Conservation (phyloP, 2,113 vertebrate species). For the Ptilorrhoa leucosticta region DNA sequence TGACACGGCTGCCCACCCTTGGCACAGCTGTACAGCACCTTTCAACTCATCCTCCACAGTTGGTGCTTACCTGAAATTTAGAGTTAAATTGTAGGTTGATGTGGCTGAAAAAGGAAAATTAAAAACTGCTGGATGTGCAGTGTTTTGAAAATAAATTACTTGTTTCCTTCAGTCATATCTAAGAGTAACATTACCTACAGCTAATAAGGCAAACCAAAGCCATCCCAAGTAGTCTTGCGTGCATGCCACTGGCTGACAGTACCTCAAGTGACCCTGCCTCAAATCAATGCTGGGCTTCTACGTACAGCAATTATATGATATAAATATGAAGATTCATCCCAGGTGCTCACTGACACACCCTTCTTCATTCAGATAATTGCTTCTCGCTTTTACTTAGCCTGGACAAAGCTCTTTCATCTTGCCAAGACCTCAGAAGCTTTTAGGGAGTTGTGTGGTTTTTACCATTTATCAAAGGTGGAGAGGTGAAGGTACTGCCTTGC, state of each 20-base stretch:
- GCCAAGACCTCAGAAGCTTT: background rate
- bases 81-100: background rate
- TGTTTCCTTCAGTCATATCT: background rate
- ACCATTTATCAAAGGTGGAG: background rate
- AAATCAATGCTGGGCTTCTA: background rate
- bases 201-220: background rate
- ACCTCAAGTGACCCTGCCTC: background rate
- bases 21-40: background rate
- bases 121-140: background rate
- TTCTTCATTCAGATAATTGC: background rate
- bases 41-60: fast-evolving
- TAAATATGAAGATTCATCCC: background rate
- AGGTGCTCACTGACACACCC: background rate
- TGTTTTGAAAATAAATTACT: background rate
- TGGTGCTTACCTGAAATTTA: background rate
- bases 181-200: background rate
- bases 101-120: background rate
- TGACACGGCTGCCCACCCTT: background rate
- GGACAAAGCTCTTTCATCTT: background rate
- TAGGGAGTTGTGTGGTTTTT: background rate
- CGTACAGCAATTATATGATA: fast-evolving
- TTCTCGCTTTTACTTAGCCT: background rate
- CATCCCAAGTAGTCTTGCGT: background rate
- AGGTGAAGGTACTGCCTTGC: background rate
- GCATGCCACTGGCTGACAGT: background rate